Evolutionary conservation across 1,140 invertebrate genomes (phyloP), one percentile per base, ranked within the genome.

Genomic region (Lucilia sericata): DNA sequence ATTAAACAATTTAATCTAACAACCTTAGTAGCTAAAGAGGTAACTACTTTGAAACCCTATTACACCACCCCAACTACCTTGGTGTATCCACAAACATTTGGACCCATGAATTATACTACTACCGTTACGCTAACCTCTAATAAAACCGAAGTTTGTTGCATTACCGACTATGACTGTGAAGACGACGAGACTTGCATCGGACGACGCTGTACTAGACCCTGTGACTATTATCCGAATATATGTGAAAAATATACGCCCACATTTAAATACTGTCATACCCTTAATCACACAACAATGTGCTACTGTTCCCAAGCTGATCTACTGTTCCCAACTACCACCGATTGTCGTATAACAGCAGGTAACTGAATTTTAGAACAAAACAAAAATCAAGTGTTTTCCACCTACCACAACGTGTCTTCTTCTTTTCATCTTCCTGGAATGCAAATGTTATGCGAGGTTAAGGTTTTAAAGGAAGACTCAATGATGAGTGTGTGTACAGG

Each of bases 281-380:
- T 91, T 65, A 89, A 91, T 85, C 92, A 93, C 88, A 89, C 90
- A 86, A 89, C 92, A 87, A 88, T 92, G 89, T 94, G 93, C 91
- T 91, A 92, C 88, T 93, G 93, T 86, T 88, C 87, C 87, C 76
- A 82, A 55, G 84, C 84, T 86, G 86, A 85, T 86, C 86, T 88
- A 89, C 86, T 42, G 42, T 42, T 42, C 42, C 42, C 88, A 87
- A 88, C 88, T 87, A 89, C 85, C 86, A 84, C 87, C 81, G 86
- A 91, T 91, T 94, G 93, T 93, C 92, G 91, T 90, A 88, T 91
- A 88, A 89, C 92, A 90, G 91, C 93, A 94, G 93, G 93, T 94
- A 94, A 94, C 88, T 90, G 88, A 74, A 81, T 21, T 19, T n/a
- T n/a, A 21, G 65, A 70, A 21, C n/a, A 21, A 70, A 21, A 70